Evolutionary conservation across 2,797 vertebrate species (phyloP).

Genomic region (Acanthopagrus latus): DNA sequence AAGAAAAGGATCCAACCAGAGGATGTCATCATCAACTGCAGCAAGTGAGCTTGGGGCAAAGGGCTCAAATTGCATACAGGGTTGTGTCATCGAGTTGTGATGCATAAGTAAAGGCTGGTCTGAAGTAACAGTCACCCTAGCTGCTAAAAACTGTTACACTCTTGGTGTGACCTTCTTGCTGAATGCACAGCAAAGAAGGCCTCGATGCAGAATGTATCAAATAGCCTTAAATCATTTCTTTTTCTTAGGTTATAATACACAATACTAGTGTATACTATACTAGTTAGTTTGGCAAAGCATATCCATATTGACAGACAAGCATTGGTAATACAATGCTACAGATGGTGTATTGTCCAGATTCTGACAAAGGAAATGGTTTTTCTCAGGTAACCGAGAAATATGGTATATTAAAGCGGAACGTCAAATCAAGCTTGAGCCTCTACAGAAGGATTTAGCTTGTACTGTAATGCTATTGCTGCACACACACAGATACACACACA

Average conservation of each 20-base stretch:
- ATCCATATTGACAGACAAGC: neutral
- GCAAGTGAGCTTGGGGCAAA: slow-evolving; percentile 61
- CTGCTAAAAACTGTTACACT: neutral
- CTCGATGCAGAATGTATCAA: neutral
- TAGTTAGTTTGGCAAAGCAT: neutral
- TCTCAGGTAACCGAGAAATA: neutral
- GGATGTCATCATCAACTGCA: slow-evolving; percentile 84
- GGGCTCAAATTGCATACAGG: neutral
- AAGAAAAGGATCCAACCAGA: slow-evolving; percentile 85
- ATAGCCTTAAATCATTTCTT: neutral
- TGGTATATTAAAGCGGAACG: neutral
- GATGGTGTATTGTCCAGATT: neutral
- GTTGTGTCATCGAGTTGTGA: neutral
- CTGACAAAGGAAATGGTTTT: neutral
- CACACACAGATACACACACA: too few species aligned
- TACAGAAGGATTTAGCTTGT: neutral
- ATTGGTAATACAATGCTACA: neutral
- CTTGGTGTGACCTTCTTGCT: neutral
- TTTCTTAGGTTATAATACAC: neutral
- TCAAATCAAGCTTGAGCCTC: neutral
- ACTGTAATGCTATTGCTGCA: neutral
- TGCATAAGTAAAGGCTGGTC: neutral
- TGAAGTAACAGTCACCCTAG: neutral
- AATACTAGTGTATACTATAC: neutral
- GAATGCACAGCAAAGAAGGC: neutral